Conservation (phyloP, 2,113 vertebrate genomes). For the Macaca mulatta region DNA sequence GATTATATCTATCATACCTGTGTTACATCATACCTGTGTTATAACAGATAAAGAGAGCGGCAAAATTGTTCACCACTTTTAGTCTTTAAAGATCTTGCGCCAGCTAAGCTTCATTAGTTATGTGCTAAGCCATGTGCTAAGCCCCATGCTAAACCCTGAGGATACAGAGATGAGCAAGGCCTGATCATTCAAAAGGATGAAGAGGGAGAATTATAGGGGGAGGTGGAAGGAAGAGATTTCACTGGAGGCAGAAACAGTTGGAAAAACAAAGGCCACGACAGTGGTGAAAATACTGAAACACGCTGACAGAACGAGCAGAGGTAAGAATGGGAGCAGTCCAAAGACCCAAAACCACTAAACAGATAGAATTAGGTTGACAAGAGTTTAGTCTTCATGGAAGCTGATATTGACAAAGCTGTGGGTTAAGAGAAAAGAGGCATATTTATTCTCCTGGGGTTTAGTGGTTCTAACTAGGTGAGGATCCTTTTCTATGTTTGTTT, state of each 20-base stretch:
- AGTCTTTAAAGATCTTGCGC: slow-evolving; percentile 3
- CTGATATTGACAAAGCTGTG: not conserved
- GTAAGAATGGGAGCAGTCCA: not conserved
- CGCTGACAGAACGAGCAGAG: not conserved
- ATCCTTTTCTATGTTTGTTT: not conserved
- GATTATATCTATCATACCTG: not conserved
- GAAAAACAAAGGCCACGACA: not conserved
- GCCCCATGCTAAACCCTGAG: not conserved
- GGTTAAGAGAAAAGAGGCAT: not conserved
- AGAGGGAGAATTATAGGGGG: not conserved
- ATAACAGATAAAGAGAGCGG: not conserved
- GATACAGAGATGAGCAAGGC: not conserved
- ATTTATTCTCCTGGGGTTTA: not conserved
- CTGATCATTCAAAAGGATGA: not conserved
- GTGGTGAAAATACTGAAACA: not conserved
- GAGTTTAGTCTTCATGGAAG: not conserved
- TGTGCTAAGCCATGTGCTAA: not conserved
- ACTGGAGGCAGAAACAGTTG: not conserved
- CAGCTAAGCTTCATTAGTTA: slow-evolving; percentile 7
- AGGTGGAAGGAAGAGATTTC: not conserved
- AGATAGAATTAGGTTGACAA: not conserved
- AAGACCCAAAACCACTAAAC: not conserved
- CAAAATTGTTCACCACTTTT: not conserved
- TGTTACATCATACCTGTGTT: not conserved
- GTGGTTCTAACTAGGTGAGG: not conserved